These are phyloP conservation scores for Micrastur ruficollis DNA, from an alignment of 2,797 vertebrate species.

Conservation along the genomic window DNA sequence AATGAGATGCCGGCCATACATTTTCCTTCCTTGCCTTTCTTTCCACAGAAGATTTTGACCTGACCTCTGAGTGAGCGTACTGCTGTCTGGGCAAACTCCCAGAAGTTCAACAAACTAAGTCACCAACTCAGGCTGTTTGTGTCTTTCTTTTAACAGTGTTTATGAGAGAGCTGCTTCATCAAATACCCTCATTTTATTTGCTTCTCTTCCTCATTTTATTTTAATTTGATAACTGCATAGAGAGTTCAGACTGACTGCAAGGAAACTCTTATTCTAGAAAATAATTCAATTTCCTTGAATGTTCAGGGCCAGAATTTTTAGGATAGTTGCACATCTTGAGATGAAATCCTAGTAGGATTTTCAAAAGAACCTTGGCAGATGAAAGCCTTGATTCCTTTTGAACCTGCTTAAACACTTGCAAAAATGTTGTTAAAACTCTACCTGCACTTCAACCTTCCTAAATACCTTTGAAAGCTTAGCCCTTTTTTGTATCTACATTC, in stretches of 20 bases:
- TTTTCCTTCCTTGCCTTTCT: neutral
- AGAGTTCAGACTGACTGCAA: neutral
- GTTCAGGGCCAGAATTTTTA: neutral
- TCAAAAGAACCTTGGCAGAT: neutral
- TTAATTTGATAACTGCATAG: constrained; percentile 11
- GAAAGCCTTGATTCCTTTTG: constrained; percentile 1
- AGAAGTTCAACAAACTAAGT: neutral
- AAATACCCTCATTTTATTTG: constrained; percentile 20
- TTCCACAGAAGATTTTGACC: neutral
- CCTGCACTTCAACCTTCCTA: neutral
- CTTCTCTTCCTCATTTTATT: neutral
- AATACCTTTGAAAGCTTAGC: neutral
- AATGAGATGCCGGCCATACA: neutral
- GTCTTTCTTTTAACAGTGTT: neutral
- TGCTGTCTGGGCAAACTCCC: neutral
- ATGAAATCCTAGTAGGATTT: neutral
- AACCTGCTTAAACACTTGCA: neutral
- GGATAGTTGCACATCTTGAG: neutral
- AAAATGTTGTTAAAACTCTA: neutral
- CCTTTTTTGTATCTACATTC: neutral
- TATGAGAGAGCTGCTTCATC: constrained; percentile 7
- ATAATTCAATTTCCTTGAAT: constrained; percentile 10
- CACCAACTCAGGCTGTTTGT: neutral
- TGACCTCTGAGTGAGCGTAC: neutral
- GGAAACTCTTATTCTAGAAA: neutral